Conservation (phyloP, 1,140 invertebrate genomes). For the Drosophila micromelanica region DNA sequence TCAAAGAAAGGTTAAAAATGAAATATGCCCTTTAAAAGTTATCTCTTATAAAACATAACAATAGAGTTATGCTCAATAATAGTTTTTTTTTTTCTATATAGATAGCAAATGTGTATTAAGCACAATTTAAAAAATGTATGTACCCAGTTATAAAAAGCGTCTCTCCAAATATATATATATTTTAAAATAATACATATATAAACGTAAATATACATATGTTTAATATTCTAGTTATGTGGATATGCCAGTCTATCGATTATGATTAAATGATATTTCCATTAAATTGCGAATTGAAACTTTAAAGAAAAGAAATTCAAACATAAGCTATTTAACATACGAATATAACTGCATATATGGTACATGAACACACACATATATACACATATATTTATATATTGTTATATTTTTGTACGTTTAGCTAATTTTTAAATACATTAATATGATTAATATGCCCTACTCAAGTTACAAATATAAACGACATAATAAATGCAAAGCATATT, state of each 20-base stretch:
- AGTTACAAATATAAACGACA: conserved; percentile 72
- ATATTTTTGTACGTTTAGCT: conserved; percentile 83
- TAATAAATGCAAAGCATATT: conserved; percentile 52
- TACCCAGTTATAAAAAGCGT: conserved; percentile 6
- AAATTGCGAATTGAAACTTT: conserved; percentile 40
- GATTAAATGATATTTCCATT: conserved; percentile 34
- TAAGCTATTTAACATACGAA: conserved; percentile 63
- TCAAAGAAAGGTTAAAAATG: conserved; percentile 16
- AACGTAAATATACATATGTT: conserved; percentile 5
- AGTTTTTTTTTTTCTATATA: conserved; percentile 9
- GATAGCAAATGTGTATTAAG: conserved; percentile 19
- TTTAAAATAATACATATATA: conserved; percentile 9
- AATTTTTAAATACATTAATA: conserved; percentile 81
- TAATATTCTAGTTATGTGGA: conserved; percentile 18
- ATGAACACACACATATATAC: conserved; percentile 38
- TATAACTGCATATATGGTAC: conserved; percentile 51
- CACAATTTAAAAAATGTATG: neutral
- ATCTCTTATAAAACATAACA: conserved; percentile 12
- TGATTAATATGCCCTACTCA: conserved; percentile 77
- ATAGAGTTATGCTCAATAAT: conserved; percentile 32
- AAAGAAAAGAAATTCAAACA: conserved; percentile 29
- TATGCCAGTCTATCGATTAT: conserved; percentile 54
- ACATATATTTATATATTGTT: conserved; percentile 67
- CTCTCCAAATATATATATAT: conserved; percentile 29
- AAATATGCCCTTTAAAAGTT: conserved; percentile 5